Base-by-base conservation (phyloP, 2,797 vertebrate genomes). In the Emydoidea blandingii region DNA sequence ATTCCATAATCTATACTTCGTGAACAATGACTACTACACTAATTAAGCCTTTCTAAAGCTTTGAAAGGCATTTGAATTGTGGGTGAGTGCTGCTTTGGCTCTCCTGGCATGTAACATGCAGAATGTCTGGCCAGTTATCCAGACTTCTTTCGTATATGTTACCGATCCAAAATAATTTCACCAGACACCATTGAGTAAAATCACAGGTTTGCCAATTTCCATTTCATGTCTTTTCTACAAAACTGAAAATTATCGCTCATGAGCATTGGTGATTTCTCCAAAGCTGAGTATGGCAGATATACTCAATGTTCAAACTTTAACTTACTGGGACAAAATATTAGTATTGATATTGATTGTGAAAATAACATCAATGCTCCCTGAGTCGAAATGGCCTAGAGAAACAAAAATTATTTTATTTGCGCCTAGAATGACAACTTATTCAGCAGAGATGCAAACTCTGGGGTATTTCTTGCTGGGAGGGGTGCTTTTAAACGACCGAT, bases 81-180 rank as follows among this genome's bases (percentile, higher is more conserved):
- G 41, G 95, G 88, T 95, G 50, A 68, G 57, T 92, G 90, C 84
- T 96, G 59, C 86, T 97, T 68, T 93, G 94, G 92, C 84, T 98
- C 92, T 93, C 89, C 95, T 98, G 98, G 97, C 97, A 96, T 56
- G 76, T 96, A 96, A 37, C 31, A 57, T 59, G 23, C 49, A 86
- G 94, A 93, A 93, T 6, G 95, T 98, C 97, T 98, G 94, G 96
- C 95, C 94, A 98, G 87, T 86, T 96, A 97, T 97, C 88, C 85
- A 96, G 96, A 97, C 97, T 96, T 93, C 96, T 97, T 97, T 98
- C 95, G 97, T 97, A 98, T 97, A 96, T 57, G 88, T 98, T 97
- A 96, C 96, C 0, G 84, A 96, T 98, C 97, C 97, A 98, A 98
- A 97, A 97, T 97, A 98, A 98, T 98, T 98, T 97, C 96, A 98